Evolutionary conservation across 2,797 vertebrate genomes (phyloP), one percentile per base, ranked within the genome.

Genomic region (Neosalanx taihuensis): DNA sequence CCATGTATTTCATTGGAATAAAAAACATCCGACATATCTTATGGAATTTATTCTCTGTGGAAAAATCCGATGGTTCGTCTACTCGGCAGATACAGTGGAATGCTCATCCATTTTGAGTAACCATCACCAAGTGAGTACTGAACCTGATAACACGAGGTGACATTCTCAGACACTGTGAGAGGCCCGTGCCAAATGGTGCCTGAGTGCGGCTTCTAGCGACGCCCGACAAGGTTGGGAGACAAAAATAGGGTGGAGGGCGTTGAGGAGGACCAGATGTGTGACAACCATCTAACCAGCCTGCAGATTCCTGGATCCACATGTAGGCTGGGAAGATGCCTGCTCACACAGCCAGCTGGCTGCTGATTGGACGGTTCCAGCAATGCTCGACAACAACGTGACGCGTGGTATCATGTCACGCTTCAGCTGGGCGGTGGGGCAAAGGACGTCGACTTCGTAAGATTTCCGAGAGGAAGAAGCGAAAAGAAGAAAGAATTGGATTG

Each of bases 261-360:
- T 81, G 93, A 88, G 77, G 83, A 89, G 81, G 85, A 90, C 93
- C 90, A 87, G 89, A 89, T 90, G 92, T 91, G 92, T 93, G 95
- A 97, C 96, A 97, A 97, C 95, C 96, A 97, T 97, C 95, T 96
- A 95, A 97, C 96, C 95, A 97, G 95, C 95, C 96, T 96, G 95
- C 95, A 97, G 95, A 97, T 94, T 92, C 93, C 89, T 85, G 92
- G 94, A 96, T 95, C 95, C 92, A 96, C 95, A 86, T 96, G 95
- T 95, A 97, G 95, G 93, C 95, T 97, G 94, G 94, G 90, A 94
- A 97, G 95, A 96, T 97, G 95, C 93, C 90, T 93, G 90, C 88
- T 89, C 84, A 91, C 37, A 81, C 71, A 77, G 71, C 64, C 79
- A 83, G 76, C 80, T 15, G 67, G 67, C 29, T 58, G 64, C 72